These are phyloP conservation scores for Sarotherodon lohbergeri DNA, from an alignment of 2,113 vertebrate genomes.

Conservation along the genomic window DNA sequence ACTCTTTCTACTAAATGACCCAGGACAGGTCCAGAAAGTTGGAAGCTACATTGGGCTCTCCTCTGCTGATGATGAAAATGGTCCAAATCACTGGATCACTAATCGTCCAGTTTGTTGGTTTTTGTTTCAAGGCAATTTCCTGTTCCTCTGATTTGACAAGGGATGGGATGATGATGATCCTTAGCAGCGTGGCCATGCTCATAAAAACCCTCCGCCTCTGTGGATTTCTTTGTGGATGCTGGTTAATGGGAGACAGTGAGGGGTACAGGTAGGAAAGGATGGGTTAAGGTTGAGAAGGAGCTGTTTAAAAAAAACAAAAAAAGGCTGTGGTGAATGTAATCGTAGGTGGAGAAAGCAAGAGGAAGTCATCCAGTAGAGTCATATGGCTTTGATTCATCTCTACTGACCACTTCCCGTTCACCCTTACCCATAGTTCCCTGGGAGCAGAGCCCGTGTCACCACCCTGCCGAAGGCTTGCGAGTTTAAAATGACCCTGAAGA, in stretches of 20 bases:
- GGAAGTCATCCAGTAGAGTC: conserved; percentile 35
- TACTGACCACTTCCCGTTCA: conserved; percentile 50
- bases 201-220: neutral
- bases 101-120: conserved; percentile 19
- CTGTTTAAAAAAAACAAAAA: neutral
- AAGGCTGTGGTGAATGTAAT: neutral
- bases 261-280: neutral
- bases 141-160: conserved; percentile 19
- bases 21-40: neutral
- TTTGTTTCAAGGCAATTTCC: conserved; percentile 30
- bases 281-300: neutral
- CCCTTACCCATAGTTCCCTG: conserved; percentile 35
- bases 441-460: conserved; percentile 32
- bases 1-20: conserved; percentile 89
- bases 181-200: neutral
- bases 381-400: conserved; percentile 55
- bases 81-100: conserved; percentile 22
- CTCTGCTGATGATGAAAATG: neutral
- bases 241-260: neutral
- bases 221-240: neutral
- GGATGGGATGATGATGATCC: neutral
- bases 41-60: neutral
- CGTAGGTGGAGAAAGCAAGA: neutral
- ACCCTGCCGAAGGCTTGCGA: conserved; percentile 17
- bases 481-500: conserved; percentile 45